A percentile compares a stretch with the other conserved stretches of the same genome.
Evolutionary conservation across 2,797 vertebrate genomes (phyloP).

Genomic region (Notolepis coatsorum): DNA sequence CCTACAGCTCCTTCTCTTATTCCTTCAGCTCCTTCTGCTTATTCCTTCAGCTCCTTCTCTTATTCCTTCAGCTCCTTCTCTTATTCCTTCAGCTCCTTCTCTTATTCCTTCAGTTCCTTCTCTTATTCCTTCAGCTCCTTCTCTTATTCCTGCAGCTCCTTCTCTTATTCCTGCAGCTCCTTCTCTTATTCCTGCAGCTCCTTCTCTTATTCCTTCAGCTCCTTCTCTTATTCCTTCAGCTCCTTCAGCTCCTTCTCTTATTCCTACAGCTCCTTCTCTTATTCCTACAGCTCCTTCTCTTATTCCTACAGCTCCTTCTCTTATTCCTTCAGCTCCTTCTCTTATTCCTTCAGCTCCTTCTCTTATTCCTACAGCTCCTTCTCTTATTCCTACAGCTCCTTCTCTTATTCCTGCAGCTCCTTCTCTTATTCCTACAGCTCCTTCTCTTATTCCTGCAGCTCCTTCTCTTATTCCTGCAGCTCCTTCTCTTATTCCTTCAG

Average conservation of each 20-base stretch:
- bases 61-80: no score
- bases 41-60: conserved; percentile 7
- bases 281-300: no score
- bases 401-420: no score
- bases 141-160: no score
- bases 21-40: conserved; percentile 10
- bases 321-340: no score
- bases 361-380: no score
- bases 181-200: no score
- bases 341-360: conserved; percentile 8
- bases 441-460: no score
- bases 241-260: no score
- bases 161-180: conserved; percentile 7
- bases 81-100: conserved; percentile 7
- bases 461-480: conserved; percentile 12
- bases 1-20: conserved; percentile 7
- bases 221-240: no score
- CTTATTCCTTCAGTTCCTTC: no score
- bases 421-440: conserved; percentile 9
- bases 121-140: conserved; percentile 11
- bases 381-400: conserved; percentile 12
- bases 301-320: conserved; percentile 6
- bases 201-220: conserved; percentile 9
- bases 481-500: no score
- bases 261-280: conserved; percentile 9